Conservation (phyloP, 2,797 vertebrate genomes). For the Heteromormyrus szaboi region DNA sequence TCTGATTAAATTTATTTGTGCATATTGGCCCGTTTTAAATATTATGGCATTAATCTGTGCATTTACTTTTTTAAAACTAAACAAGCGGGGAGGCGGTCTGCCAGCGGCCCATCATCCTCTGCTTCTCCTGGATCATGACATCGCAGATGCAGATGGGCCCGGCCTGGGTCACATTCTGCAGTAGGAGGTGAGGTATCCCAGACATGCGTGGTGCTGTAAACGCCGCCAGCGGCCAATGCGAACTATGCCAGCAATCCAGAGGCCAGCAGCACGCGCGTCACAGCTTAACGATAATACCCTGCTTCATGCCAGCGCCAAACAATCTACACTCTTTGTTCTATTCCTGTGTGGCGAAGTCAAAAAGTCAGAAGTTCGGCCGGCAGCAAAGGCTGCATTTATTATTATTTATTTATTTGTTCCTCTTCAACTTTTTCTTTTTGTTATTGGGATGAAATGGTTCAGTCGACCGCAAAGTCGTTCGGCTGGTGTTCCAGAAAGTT, state of each 20-base stretch:
- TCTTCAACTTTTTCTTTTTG: conserved; percentile 33
- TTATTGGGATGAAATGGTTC: conserved; percentile 61
- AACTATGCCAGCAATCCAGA: conserved; percentile 66
- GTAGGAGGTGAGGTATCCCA: conserved; percentile 67
- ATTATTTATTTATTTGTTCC: not conserved
- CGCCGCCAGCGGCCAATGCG: conserved; percentile 55
- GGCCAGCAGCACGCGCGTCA: conserved; percentile 49
- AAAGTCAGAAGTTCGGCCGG: conserved; percentile 46
- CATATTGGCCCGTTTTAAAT: not conserved
- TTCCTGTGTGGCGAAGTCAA: conserved; percentile 40
- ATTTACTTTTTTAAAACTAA: not conserved
- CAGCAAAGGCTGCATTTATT: conserved; percentile 47
- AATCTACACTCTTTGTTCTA: conserved; percentile 64
- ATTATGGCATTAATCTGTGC: not conserved
- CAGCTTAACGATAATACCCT: conserved; percentile 60
- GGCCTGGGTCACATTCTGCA: conserved; percentile 52
- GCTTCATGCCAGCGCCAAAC: conserved; percentile 57
- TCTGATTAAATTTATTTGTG: conserved; percentile 24
- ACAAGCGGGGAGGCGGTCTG: not conserved
- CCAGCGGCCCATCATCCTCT: not conserved
- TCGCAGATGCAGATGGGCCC: conserved; percentile 53
- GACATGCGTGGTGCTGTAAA: conserved; percentile 56
- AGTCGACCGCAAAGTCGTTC: conserved; percentile 41
- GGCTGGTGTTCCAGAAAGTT: not conserved
- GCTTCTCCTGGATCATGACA: conserved; percentile 40